Conservation (phyloP, 1,140 invertebrate species). For the Globodera rostochiensis region DNA sequence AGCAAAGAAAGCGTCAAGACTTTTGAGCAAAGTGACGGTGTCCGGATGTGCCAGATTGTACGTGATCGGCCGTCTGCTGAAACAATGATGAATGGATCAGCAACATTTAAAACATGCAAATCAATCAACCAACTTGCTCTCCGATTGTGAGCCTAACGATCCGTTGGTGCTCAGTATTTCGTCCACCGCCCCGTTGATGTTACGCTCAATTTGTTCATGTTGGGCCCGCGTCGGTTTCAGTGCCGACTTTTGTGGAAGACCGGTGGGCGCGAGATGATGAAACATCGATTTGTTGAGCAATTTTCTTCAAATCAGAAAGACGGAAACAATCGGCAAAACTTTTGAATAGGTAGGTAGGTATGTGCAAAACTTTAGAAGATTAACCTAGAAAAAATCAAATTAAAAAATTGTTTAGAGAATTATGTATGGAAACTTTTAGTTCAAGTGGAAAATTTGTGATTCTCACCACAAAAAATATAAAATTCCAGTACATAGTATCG, state of each 20-base stretch:
- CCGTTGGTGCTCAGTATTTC: conserved; percentile 26
- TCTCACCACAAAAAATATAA: no score
- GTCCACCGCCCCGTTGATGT: conserved; percentile 24
- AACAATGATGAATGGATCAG: no score
- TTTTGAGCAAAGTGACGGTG: conserved; percentile 40
- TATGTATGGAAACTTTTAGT: no score
- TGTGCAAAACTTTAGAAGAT: no score
- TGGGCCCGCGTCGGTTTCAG: background rate
- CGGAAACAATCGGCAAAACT: no score
- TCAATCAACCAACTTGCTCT: background rate
- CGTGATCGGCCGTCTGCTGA: conserved; percentile 23
- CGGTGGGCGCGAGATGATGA: conserved; percentile 30
- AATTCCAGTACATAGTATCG: no score
- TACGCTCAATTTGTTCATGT: conserved; percentile 27
- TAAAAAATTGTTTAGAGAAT: no score
- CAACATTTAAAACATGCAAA: no score
- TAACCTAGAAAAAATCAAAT: no score
- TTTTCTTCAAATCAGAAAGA: no score
- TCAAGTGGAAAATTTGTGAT: no score
- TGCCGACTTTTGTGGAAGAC: conserved; percentile 19
- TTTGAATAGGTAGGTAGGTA: no score
- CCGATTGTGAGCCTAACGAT: background rate
- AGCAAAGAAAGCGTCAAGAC: conserved; percentile 46
- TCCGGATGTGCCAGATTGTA: conserved; percentile 39
- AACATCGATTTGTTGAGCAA: conserved; percentile 20